Evolutionary conservation across 2,113 vertebrate species (phyloP).

Genomic region (Sylvilagus bachmani): DNA sequence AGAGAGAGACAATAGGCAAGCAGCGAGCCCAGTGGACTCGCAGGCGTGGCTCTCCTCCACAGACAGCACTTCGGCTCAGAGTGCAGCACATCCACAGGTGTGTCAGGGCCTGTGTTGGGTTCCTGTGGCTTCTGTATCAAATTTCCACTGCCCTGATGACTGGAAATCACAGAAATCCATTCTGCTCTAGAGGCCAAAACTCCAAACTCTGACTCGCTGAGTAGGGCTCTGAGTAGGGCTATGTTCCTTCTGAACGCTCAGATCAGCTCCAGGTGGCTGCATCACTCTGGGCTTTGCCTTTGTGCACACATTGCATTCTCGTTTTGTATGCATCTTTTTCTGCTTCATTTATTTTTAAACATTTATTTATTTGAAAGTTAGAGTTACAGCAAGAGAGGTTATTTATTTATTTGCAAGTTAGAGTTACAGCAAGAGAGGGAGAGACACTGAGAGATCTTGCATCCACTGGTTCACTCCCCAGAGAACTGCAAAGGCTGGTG

Average conservation of each 20-base stretch:
- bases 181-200: neutral
- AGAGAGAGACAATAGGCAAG: neutral
- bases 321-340: neutral
- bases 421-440: no score
- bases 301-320: neutral
- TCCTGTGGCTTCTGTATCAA: neutral
- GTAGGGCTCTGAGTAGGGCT: neutral
- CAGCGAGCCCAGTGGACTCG: neutral
- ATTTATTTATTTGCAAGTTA: no score
- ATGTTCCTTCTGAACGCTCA: neutral
- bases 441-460: no score
- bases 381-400: no score
- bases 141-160: no score
- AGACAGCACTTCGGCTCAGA: neutral
- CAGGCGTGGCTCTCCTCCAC: neutral
- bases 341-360: neutral
- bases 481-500: no score
- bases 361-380: no score
- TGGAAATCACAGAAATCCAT: neutral
- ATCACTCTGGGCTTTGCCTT: neutral
- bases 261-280: no score
- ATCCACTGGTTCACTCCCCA: no score
- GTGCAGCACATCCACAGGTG: no score
- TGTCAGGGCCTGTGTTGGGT: neutral
- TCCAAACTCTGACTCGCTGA: neutral